These are phyloP conservation scores for Axinella damicornis DNA, from an alignment of 37 sponge, comb jelly and placozoan species.

Conservation along the genomic window DNA sequence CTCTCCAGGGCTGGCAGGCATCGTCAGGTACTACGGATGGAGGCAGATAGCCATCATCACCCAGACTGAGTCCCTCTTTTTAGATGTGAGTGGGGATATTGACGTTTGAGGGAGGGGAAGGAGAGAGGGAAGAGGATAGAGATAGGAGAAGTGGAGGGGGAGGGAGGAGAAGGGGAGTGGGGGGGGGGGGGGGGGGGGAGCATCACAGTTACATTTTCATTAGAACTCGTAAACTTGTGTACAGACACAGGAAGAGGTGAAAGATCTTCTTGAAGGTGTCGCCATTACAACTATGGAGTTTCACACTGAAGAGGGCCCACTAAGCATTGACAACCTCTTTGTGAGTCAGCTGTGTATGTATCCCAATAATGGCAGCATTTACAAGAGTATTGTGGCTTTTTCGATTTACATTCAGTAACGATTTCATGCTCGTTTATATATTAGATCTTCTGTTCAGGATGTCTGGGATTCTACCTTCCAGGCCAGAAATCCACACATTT, in stretches of 20 bases:
- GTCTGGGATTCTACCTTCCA: no score
- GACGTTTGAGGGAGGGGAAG: no score
- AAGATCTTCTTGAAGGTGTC: background rate
- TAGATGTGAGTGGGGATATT: background rate
- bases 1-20: slow-evolving; percentile 8
- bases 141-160: background rate
- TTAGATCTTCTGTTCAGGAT: no score
- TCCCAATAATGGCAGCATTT: no score
- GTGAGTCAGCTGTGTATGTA: background rate
- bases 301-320: background rate
- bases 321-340: background rate
- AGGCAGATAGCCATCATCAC: slow-evolving; percentile 35
- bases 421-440: no score
- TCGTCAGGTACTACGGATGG: slow-evolving; percentile 39
- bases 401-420: no score
- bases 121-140: background rate
- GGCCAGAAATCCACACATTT: no score
- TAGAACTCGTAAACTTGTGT: no score
- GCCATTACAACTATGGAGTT: background rate
- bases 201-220: no score
- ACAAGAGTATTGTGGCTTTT: no score
- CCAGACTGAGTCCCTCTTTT: slow-evolving; percentile 22
- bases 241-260: slow-evolving; percentile 2
- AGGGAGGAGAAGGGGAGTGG: no score
- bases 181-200: no score